Evolutionary conservation across 2,113 vertebrate species (phyloP), one percentile per base, ranked within the genome.

Genomic region (Sebastes schlegelii): DNA sequence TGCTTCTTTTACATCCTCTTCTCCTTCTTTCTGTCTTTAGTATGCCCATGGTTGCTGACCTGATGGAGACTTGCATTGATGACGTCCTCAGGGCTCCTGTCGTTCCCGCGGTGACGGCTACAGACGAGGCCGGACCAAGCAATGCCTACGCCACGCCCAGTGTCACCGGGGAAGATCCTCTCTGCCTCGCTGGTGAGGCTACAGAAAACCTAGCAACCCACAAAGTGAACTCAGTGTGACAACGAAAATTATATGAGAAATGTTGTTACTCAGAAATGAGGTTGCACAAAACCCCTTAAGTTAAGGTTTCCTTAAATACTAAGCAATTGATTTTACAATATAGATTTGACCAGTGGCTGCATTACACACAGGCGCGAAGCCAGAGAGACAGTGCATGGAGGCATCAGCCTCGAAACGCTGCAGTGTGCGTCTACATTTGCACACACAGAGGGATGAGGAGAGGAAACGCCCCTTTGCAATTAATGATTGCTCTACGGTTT

Each of bases 41-140:
- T 62, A 17, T 96, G 43, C 94, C 96, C 60, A 69, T 93, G 61
- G 92, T 85, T 79, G 91, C 92, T 77, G 96, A 96, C 58, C 88
- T 97, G 86, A 88, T 96, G 92, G 97, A 98, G 94, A 96, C 95
- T 3, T 94, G 95, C 66, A 77, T 95, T 9, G 97, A 96, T 68
- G 96, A 96, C 57, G 82, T 95, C 3, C 8, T 92, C 51, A 86
- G 84, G 63, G 63, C 14, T 78, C 85, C 95, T 3, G 90, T 82
- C 7, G 88, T 88, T 86, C 83, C 92, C 72, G 70, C 92, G 6
- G 88, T 84, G 82, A 87, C 88, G 0, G 60, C 88, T 14, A 42
- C 86, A 5, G 96, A 96, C 60, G 95, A 96, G 21, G 68, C 89
- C 4, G 89, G 91, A 11, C 69, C 86, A 12, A 77, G 82, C 43